phyloP scores from a whole-genome alignment of 2,113 vertebrate genomes.

The Orcinus orca region DNA sequence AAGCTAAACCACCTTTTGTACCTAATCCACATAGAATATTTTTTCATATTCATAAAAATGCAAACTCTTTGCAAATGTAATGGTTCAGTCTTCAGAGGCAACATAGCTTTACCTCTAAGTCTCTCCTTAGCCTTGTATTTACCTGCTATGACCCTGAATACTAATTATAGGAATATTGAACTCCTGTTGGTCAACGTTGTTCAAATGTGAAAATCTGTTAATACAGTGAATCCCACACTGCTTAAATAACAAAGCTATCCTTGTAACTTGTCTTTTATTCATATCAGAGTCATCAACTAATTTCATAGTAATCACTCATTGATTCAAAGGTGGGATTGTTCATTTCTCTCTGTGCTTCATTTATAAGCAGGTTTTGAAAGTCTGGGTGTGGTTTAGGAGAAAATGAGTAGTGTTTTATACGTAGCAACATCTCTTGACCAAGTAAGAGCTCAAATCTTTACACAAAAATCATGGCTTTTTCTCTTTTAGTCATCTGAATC shows the following conservation, averaged over 20 bases:
- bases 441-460: conserved; percentile 24
- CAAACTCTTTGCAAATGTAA: conserved; percentile 62
- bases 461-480: background rate
- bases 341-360: background rate
- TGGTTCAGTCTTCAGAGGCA: conserved; percentile 67
- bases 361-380: background rate
- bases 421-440: conserved; percentile 3
- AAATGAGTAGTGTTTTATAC: background rate
- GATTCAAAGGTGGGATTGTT: conserved; percentile 31
- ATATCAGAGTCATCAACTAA: conserved; percentile 4
- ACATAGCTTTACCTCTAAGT: conserved; percentile 73
- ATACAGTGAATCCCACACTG: conserved; percentile 67
- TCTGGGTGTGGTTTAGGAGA: conserved; percentile 7
- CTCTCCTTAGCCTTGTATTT: conserved; percentile 72
- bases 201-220: conserved; percentile 72
- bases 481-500: background rate
- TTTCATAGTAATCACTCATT: background rate
- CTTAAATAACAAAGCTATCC: conserved; percentile 64
- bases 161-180: conserved; percentile 72
- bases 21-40: conserved; percentile 62
- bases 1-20: conserved; percentile 59
- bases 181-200: conserved; percentile 74
- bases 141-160: conserved; percentile 72
- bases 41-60: conserved; percentile 46
- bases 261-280: conserved; percentile 22